Evolutionary conservation across 2,888 invertebrate genomes (phyloP), one percentile per base, ranked within the genome.

Genomic region (Monoplex corrugatus): DNA sequence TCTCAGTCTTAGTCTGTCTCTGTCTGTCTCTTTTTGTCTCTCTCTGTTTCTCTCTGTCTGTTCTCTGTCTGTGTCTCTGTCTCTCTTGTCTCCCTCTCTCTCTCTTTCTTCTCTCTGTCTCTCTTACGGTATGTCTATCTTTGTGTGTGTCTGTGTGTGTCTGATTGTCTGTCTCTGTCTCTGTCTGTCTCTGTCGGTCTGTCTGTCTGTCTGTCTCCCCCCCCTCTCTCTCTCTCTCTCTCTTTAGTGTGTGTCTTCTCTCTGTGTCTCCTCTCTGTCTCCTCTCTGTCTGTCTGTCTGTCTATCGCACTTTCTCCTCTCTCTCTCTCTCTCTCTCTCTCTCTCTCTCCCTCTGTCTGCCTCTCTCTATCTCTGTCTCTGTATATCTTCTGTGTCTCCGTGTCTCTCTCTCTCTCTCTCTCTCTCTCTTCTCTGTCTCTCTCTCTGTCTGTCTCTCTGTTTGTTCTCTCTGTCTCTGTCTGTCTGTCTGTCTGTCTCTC

Each of bases 61-160:
- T 23, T 23, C 68, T 68, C 68, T 10, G 1, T 68, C 68, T 68
- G 28, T 68, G 28, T 68, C n/a, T 32, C 75, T 32, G 2, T 35
- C n/a, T 72, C 63, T 72, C 87, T n/a, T n/a, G n/a, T 72, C 68
- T 72, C 35, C 23, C 68, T 43, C 72, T n/a, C n/a, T 40, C 40
- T 72, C 40, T 40, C 6, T 5, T 23, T 16, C 75, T 72, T 35
- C 68, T 87, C 44, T 87, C 72, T 72, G 38, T 63, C 63, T 43
- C 72, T 40, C 44, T 68, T 10, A 40, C 40, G n/a, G 43, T 84
- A 23, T 28, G 16, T 5, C 43, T 50, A 16, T 50, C 50, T 50
- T 8, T 50, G 10, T 50, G 28, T 63, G 5, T 63, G 16, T 63
- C 28, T 63, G 28, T 63, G 3, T 63, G 28, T 63, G 3, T 63